Evolutionary conservation across 2,888 invertebrate genomes (phyloP).

Genomic region (Oxytorus armatus): DNA sequence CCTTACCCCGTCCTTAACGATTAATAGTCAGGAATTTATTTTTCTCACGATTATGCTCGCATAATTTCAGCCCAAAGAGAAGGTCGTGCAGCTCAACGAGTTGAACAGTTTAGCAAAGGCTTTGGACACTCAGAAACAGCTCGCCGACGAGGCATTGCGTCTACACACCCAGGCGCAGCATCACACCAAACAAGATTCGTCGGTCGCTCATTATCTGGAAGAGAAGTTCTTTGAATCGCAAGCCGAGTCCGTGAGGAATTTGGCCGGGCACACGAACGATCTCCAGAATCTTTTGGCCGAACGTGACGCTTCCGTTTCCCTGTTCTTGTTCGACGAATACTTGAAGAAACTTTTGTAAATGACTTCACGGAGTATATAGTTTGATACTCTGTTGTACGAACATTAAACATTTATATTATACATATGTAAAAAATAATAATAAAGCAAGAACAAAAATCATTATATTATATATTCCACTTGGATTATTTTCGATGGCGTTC

Average conservation of each 20-base stretch:
- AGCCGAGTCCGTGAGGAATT: conserved; percentile 88
- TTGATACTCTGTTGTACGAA: conserved; percentile 30
- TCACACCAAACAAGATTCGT: conserved; percentile 85
- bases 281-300: conserved; percentile 88
- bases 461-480: conserved; percentile 47
- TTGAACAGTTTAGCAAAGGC: conserved; percentile 90
- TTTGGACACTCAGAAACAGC: conserved; percentile 90
- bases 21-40: neutral
- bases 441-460: conserved; percentile 12
- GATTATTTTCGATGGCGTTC: conserved; percentile 43
- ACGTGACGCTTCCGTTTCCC: conserved; percentile 87
- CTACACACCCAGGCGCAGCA: conserved; percentile 90
- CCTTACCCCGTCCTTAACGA: too few species aligned
- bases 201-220: conserved; percentile 90
- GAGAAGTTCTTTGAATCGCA: conserved; percentile 91
- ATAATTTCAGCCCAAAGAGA: conserved; percentile 73
- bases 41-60: neutral
- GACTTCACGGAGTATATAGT: neutral
- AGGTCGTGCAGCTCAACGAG: conserved; percentile 87
- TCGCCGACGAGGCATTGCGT: conserved; percentile 88
- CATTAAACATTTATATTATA: conserved; percentile 38
- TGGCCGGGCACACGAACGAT: conserved; percentile 91
- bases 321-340: conserved; percentile 92
- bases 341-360: conserved; percentile 77
- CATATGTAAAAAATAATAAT: conserved; percentile 8